phyloP scores from a whole-genome alignment of 2,113 vertebrate genomes.

The Gorsachius goisagi region DNA sequence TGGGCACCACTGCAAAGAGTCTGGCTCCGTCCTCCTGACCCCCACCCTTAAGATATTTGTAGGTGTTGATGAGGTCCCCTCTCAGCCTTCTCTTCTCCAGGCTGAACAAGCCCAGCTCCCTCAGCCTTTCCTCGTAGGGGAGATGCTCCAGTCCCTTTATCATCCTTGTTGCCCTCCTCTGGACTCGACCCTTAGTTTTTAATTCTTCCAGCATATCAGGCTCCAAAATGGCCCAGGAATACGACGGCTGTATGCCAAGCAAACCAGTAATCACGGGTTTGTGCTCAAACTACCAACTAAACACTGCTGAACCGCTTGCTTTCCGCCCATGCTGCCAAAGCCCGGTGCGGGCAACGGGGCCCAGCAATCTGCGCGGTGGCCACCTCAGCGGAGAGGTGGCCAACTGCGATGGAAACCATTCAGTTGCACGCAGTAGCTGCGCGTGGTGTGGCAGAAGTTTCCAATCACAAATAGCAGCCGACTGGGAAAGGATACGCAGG shows the following conservation, averaged over 20 bases:
- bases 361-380: not conserved
- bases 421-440: rapidly evolving
- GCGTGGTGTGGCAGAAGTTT: not conserved
- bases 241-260: not conserved
- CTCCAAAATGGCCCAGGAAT: not conserved
- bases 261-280: rapidly evolving
- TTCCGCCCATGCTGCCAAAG: not conserved
- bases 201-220: not conserved
- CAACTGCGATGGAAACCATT: not conserved
- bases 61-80: too few species aligned
- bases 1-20: too few species aligned
- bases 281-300: not conserved
- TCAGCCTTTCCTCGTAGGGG: too few species aligned
- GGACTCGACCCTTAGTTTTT: not conserved
- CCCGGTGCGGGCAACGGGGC: rapidly evolving
- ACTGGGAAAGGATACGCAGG: not conserved
- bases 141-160: too few species aligned
- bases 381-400: not conserved
- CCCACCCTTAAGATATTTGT: too few species aligned
- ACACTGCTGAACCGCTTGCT: not conserved
- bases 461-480: not conserved
- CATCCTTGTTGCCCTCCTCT: too few species aligned
- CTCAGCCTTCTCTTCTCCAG: too few species aligned
- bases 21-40: too few species aligned
- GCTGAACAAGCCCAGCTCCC: too few species aligned